Evolutionary conservation across 2,888 invertebrate species (phyloP), one percentile per base, ranked within the genome.

Genomic region (Drepana falcataria): DNA sequence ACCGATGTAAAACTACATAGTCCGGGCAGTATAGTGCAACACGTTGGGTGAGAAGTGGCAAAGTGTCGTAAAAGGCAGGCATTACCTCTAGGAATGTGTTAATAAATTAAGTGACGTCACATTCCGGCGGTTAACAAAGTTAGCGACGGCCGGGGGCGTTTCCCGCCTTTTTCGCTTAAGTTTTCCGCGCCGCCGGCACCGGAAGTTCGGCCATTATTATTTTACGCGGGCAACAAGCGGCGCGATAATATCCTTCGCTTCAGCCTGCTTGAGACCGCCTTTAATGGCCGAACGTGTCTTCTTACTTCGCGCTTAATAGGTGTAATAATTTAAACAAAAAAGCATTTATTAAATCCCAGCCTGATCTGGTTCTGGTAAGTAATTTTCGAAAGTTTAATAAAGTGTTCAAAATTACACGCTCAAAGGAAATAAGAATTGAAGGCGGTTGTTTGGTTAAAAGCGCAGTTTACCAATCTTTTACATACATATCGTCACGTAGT

Each of bases 201-300:
- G 88, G 92, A 91, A 91, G 89, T 91, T 91, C 84, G 82, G 79
- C 88, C 91, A 91, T 91, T 91, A 91, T 91, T 91, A 91, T 91
- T 91, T 91, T 90, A 91, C 90, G 91, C 91, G 89, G 88, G 84
- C 86, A 88, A 91, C 91, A 91, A 91, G 91, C 91, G 88, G 91
- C 79, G 91, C 91, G 91, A 91, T 91, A 91, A 91, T 91, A 91
- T 87, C 83, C 87, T 74, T 77, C 83, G 83, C 83, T 81, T 77
- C 84, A 79, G 81, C 76, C 75, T 68, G 68, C 72, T 75, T 73
- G 68, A 79, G 81, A 81, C 77, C 77, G 74, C 77, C 79, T 83
- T 80, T 89, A 88, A 89, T 87, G 84, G 86, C 75, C 63, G 83
- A 83, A 88, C 90, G 89, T 89, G 89, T 90, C 88, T 87, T 86